Percentiles rank a stretch among this genome's conserved stretches.
Conservation (phyloP, 2,888 invertebrate genomes). For the Argyresthia albistria region DNA sequence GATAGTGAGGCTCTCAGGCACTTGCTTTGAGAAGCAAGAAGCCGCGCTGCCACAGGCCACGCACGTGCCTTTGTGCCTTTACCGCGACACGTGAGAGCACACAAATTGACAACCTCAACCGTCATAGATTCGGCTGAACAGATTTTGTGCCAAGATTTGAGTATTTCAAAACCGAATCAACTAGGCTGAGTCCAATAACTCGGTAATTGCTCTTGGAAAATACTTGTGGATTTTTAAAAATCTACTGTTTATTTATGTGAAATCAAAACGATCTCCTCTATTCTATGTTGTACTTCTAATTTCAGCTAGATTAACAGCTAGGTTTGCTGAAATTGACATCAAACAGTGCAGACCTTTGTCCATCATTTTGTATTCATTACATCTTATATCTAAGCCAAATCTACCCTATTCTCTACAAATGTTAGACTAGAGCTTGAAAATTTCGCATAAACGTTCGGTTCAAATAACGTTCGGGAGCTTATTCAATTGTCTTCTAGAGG, state of each 20-base stretch:
- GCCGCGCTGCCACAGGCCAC: constrained; percentile 40
- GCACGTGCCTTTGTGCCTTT: constrained; percentile 57
- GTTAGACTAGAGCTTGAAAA: too few species aligned
- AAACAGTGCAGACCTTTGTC: too few species aligned
- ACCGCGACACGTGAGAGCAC: constrained; percentile 50
- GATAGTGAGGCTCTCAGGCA: constrained; percentile 42
- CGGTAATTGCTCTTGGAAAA: not conserved
- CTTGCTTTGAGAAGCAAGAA: constrained; percentile 2
- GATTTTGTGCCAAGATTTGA: not conserved
- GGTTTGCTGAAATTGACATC: too few species aligned
- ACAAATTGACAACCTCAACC: constrained; percentile 42
- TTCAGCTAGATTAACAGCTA: too few species aligned
- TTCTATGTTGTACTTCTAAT: too few species aligned
- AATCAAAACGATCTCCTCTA: not conserved
- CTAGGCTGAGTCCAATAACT: not conserved
- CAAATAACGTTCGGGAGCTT: not conserved
- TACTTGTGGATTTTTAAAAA: too few species aligned
- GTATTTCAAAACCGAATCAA: not conserved
- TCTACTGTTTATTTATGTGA: not conserved
- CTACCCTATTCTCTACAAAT: too few species aligned
- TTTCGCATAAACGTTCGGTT: too few species aligned
- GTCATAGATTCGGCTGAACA: not conserved
- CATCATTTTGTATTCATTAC: too few species aligned
- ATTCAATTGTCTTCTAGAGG: not conserved
- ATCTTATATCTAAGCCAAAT: too few species aligned